Percentiles rank a stretch among this genome's conserved stretches.
These are phyloP conservation scores for Crypturellus tataupa DNA, from an alignment of 2,797 vertebrate species.

Conservation along the genomic window DNA sequence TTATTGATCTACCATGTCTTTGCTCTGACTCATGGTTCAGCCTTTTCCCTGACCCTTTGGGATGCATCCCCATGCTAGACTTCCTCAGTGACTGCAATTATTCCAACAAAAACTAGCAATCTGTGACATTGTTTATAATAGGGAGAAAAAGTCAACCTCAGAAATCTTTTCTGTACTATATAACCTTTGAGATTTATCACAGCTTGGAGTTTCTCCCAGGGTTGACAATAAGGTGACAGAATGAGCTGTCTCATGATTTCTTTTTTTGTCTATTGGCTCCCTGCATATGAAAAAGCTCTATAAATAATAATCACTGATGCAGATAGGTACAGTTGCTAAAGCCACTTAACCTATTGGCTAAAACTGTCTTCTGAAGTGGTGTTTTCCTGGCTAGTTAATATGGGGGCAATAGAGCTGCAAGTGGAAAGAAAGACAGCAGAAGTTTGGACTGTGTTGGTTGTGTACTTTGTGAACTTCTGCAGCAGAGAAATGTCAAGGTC, in stretches of 20 bases:
- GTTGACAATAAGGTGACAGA: neutral
- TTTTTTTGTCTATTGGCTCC: constrained; percentile 8
- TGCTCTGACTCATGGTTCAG: neutral
- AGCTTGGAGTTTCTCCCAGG: neutral
- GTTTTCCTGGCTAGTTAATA: constrained; percentile 4
- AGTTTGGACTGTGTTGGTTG: constrained; percentile 57
- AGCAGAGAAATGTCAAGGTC: constrained; percentile 83
- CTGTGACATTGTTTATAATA: constrained; percentile 30
- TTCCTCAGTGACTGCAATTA: neutral
- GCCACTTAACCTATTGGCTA: constrained; percentile 8
- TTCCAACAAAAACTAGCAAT: constrained; percentile 35
- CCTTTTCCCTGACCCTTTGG: neutral
- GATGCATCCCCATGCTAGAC: neutral
- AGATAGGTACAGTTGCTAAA: constrained; percentile 4
- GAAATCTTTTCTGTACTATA: constrained; percentile 23
- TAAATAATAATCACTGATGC: neutral
- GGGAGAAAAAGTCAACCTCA: constrained; percentile 35
- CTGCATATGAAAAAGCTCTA: neutral
- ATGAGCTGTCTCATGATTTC: neutral
- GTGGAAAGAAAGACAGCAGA: constrained; percentile 20
- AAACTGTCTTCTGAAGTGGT: neutral
- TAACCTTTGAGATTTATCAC: constrained; percentile 42
- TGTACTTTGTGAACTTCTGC: constrained; percentile 76
- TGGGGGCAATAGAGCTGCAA: neutral
- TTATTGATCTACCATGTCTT: neutral